These are phyloP conservation scores for Drosophila mayaguana DNA, from an alignment of 2,888 invertebrate genomes.

Conservation along the genomic window DNA sequence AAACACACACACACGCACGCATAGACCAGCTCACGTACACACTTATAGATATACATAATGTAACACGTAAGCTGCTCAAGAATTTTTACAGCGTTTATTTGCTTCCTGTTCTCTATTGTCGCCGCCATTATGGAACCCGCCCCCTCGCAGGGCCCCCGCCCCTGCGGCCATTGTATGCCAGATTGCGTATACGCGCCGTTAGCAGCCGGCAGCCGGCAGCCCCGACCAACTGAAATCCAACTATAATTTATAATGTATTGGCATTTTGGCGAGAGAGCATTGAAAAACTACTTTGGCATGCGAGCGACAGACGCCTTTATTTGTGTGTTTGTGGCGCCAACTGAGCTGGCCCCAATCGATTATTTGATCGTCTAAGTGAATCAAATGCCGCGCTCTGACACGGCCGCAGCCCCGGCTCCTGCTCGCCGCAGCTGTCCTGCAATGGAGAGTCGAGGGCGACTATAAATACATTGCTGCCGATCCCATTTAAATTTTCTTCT, in stretches of 20 bases:
- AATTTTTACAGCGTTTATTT: slow-evolving; percentile 71
- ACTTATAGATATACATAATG: slow-evolving; percentile 37
- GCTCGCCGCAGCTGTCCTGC: slow-evolving; percentile 31
- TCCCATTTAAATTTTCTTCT: slow-evolving; percentile 24
- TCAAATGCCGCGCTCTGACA: slow-evolving; percentile 5
- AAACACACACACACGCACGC: slow-evolving; percentile 6
- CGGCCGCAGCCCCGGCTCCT: too few species aligned
- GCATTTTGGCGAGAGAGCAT: slow-evolving; percentile 37
- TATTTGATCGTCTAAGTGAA: slow-evolving; percentile 48
- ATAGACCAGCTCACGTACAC: slow-evolving; percentile 12
- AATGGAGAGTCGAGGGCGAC: neutral
- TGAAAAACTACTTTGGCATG: slow-evolving; percentile 39
- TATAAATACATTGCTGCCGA: slow-evolving; percentile 10
- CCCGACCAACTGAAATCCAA: slow-evolving; percentile 45
- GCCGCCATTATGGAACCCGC: slow-evolving; percentile 43
- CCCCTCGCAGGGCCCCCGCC: neutral
- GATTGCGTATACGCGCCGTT: slow-evolving; percentile 70
- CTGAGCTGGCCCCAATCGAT: slow-evolving; percentile 43
- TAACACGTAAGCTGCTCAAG: slow-evolving; percentile 66
- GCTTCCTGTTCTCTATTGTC: slow-evolving; percentile 71
- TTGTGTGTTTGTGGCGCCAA: slow-evolving; percentile 53
- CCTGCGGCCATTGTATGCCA: slow-evolving; percentile 43
- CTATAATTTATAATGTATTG: slow-evolving; percentile 77
- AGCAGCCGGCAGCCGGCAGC: slow-evolving; percentile 2
- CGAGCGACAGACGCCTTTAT: slow-evolving; percentile 26